Conservation (phyloP, 2,888 invertebrate genomes). For the Philopedon plagiatum region DNA sequence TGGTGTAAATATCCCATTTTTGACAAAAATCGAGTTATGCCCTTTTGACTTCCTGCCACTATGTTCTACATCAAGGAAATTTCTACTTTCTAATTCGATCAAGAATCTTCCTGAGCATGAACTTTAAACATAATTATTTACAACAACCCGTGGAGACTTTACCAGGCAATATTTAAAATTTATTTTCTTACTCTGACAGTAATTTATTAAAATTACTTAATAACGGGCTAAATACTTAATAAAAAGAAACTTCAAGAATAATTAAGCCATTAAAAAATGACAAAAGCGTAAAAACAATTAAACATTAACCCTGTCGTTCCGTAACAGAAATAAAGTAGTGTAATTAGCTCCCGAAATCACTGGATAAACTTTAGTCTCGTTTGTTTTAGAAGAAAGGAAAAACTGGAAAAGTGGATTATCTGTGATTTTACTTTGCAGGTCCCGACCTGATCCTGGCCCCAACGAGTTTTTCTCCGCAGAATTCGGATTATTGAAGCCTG, state of each 20-base stretch:
- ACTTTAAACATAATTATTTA: too few species aligned
- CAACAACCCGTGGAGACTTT: too few species aligned
- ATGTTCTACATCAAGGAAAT: too few species aligned
- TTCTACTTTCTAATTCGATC: too few species aligned
- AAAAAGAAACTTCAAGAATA: not conserved
- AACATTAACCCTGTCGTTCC: not conserved
- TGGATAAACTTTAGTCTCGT: constrained; percentile 21
- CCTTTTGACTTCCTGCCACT: too few species aligned
- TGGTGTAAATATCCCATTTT: too few species aligned
- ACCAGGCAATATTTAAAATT: too few species aligned
- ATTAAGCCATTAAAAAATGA: not conserved
- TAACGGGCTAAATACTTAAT: not conserved
- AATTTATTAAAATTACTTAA: not conserved
- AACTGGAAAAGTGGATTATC: constrained; percentile 42
- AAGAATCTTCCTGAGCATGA: too few species aligned
- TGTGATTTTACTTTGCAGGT: constrained; percentile 63
- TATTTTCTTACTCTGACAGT: too few species aligned
- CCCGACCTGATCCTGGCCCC: constrained; percentile 67
- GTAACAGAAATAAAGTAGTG: constrained; percentile 4
- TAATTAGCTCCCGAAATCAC: constrained; percentile 29
- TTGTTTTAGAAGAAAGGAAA: constrained; percentile 21
- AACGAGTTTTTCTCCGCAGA: constrained; percentile 63
- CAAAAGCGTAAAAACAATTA: not conserved
- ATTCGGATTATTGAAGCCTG: constrained; percentile 59
- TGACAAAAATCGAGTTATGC: too few species aligned